These are phyloP conservation scores for Cheirogaleus medius DNA, from an alignment of 2,113 vertebrate species.

Conservation along the genomic window DNA sequence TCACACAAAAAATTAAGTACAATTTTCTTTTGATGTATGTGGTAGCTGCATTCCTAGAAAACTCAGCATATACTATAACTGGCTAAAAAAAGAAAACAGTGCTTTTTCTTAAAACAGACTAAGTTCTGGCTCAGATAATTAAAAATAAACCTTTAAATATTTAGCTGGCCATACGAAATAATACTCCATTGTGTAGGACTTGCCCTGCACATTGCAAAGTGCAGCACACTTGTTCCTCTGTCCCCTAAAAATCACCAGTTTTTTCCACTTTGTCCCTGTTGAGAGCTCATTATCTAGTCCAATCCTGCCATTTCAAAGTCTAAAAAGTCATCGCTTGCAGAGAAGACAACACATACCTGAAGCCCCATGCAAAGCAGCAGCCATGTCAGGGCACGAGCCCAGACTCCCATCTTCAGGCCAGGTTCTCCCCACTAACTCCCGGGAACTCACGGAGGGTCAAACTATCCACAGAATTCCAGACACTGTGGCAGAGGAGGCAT, in stretches of 20 bases:
- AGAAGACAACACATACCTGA: not conserved
- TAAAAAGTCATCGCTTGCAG: not conserved
- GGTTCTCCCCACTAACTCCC: not conserved
- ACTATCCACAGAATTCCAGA: not conserved
- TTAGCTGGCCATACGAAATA: too few species aligned
- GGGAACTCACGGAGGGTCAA: accelerated
- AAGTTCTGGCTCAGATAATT: not conserved
- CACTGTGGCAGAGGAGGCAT: not conserved
- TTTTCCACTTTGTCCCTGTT: not conserved
- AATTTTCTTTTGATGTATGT: not conserved
- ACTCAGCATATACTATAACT: not conserved
- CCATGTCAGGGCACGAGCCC: not conserved
- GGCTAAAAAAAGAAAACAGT: not conserved
- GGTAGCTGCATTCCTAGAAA: not conserved
- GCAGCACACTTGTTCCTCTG: not conserved
- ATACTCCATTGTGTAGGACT: accelerated
- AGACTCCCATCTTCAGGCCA: not conserved
- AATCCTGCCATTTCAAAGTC: not conserved
- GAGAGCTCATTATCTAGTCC: not conserved
- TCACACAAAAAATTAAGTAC: not conserved
- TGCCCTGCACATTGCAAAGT: accelerated
- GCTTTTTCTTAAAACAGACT: not conserved
- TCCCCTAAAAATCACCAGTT: accelerated
- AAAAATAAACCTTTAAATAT: not conserved
- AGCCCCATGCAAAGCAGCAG: accelerated